A percentile compares a stretch with the other conserved stretches of the same genome.
Evolutionary conservation across 2,888 invertebrate species (phyloP).

Genomic region (Cephus pygmeus): DNA sequence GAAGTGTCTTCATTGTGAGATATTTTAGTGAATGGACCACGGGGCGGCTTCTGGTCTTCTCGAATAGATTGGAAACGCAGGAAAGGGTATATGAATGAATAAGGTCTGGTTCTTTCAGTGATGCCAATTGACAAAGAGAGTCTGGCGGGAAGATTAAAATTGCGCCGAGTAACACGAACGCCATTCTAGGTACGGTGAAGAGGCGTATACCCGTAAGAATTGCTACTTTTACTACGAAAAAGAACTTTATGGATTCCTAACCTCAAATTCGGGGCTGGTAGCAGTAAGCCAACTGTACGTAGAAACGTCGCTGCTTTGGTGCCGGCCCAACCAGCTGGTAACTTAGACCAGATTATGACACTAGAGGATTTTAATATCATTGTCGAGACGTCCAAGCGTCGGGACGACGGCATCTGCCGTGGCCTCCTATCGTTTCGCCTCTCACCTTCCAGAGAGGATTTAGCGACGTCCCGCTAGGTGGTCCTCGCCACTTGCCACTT

Average conservation of each 20-base stretch:
- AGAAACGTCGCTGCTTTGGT: not conserved
- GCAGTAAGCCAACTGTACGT: not conserved
- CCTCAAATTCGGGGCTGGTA: not conserved
- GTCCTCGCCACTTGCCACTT: slow-evolving; percentile 41
- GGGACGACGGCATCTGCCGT: slow-evolving; percentile 19
- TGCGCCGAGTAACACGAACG: not conserved
- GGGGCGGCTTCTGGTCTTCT: slow-evolving; percentile 27
- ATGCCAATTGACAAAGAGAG: not conserved
- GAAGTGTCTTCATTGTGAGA: slow-evolving; percentile 25
- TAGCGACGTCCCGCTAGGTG: slow-evolving; percentile 47
- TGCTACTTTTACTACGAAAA: not conserved
- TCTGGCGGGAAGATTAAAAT: not conserved
- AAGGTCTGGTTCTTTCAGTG: not conserved
- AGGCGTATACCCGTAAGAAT: not conserved
- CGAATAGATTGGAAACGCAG: slow-evolving; percentile 37
- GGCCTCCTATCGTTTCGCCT: slow-evolving; percentile 26
- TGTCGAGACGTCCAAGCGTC: slow-evolving; percentile 28
- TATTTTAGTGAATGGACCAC: slow-evolving; percentile 37
- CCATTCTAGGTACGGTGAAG: not conserved
- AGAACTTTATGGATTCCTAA: not conserved
- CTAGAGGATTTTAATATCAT: slow-evolving; percentile 11
- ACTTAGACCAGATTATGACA: slow-evolving; percentile 51
- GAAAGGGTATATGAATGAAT: slow-evolving; percentile 16
- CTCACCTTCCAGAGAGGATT: slow-evolving; percentile 38
- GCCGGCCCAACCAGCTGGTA: slow-evolving; percentile 42